A percentile compares a stretch with the other conserved stretches of the same genome.
Evolutionary conservation across 2,888 invertebrate genomes (phyloP).

Genomic region (Tachina lurida): DNA sequence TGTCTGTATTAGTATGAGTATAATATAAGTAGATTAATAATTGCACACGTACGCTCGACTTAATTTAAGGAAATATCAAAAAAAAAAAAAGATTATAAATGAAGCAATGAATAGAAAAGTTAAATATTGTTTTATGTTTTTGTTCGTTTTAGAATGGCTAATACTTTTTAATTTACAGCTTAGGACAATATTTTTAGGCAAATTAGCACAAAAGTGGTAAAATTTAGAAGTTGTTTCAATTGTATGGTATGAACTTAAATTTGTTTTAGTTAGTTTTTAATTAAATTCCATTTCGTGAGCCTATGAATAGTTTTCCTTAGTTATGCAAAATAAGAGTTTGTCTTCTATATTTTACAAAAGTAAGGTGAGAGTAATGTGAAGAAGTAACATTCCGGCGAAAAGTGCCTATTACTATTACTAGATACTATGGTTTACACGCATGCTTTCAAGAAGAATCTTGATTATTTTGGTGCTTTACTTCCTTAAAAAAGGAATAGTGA

Average conservation of each 20-base stretch:
- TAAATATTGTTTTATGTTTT: constrained; percentile 23
- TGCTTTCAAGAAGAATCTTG: too few relatives aligned
- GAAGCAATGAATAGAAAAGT: constrained; percentile 16
- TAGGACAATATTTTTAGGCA: constrained; percentile 1
- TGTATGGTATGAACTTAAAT: not conserved
- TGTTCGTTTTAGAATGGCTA: not conserved
- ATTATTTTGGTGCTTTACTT: too few relatives aligned
- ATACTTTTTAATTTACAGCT: constrained; percentile 29
- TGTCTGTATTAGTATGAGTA: not conserved
- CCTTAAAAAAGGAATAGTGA: too few relatives aligned
- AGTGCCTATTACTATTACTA: too few relatives aligned
- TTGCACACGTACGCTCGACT: not conserved
- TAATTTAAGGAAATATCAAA: not conserved
- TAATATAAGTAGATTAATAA: not conserved
- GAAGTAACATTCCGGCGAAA: too few relatives aligned
- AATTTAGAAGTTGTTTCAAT: not conserved
- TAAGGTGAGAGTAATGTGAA: too few relatives aligned
- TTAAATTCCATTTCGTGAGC: too few relatives aligned
- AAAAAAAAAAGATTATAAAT: not conserved
- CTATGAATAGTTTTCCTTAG: too few relatives aligned
- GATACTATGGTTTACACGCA: too few relatives aligned
- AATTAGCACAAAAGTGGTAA: not conserved
- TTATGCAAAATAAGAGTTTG: too few relatives aligned
- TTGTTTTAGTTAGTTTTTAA: too few relatives aligned
- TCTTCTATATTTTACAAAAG: too few relatives aligned